Conservation (phyloP, 2,888 invertebrate genomes). For the Cancer borealis region DNA sequence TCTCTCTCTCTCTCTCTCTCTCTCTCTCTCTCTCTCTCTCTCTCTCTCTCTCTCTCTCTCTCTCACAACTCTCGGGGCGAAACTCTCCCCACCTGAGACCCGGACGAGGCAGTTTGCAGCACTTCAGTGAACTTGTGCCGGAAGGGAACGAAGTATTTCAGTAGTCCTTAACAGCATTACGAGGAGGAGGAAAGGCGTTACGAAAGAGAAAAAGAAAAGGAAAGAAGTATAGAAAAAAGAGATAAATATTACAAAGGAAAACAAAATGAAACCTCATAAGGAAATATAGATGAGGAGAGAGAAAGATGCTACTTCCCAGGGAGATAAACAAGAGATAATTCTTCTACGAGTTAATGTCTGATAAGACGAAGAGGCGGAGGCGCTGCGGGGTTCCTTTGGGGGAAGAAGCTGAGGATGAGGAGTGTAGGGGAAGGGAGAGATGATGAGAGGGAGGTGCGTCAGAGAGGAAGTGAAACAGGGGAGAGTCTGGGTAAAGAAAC, state of each 20-base stretch:
- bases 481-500: background rate
- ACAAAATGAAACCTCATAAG: background rate
- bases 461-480: background rate
- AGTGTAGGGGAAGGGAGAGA: background rate
- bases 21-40: background rate
- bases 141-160: constrained; percentile 3
- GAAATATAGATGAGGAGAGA: too few relatives aligned
- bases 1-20: constrained; percentile 9
- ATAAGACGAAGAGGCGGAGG: background rate
- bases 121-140: background rate
- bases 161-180: background rate
- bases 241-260: background rate
- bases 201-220: constrained; percentile 12
- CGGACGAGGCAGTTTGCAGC: background rate
- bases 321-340: constrained; percentile 2
- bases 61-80: background rate
- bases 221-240: background rate
- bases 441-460: background rate
- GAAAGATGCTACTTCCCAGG: background rate
- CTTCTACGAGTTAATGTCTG: background rate
- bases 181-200: background rate
- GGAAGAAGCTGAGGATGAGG: background rate
- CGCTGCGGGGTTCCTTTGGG: background rate
- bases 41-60: background rate
- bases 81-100: background rate